Conservation (phyloP, 2,797 vertebrate species). For the Scolopax rusticola region DNA sequence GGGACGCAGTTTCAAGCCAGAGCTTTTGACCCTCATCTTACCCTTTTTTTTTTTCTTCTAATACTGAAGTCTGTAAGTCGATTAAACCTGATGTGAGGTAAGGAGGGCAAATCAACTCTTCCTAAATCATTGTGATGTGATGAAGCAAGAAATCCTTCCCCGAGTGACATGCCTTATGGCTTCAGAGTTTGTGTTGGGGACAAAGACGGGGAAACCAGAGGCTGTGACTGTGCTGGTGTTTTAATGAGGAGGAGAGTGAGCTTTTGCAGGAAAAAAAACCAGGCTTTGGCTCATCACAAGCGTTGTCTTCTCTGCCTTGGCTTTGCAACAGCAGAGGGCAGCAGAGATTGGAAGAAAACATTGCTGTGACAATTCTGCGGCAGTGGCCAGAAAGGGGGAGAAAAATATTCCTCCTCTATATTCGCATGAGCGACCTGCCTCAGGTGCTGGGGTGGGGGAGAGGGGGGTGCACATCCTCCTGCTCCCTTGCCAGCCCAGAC, state of each 20-base stretch:
- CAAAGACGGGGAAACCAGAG: not conserved
- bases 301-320: not conserved
- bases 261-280: not conserved
- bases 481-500: not conserved
- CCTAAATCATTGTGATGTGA: not conserved
- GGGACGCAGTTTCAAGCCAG: not conserved
- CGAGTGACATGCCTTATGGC: not conserved
- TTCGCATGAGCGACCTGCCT: accelerated
- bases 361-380: not conserved
- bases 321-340: constrained; percentile 75
- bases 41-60: accelerated
- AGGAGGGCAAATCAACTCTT: not conserved
- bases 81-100: not conserved
- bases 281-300: not conserved
- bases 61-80: not conserved
- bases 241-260: not conserved
- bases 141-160: not conserved
- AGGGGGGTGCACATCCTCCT: not conserved
- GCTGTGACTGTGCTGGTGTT: not conserved
- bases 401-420: accelerated
- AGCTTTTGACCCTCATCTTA: not conserved
- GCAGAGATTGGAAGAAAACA: constrained; percentile 55
- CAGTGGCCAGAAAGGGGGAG: not conserved
- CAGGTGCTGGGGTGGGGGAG: not conserved
- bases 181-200: not conserved